Evolutionary conservation across 2,888 invertebrate species (phyloP).

Genomic region (Dione juno): DNA sequence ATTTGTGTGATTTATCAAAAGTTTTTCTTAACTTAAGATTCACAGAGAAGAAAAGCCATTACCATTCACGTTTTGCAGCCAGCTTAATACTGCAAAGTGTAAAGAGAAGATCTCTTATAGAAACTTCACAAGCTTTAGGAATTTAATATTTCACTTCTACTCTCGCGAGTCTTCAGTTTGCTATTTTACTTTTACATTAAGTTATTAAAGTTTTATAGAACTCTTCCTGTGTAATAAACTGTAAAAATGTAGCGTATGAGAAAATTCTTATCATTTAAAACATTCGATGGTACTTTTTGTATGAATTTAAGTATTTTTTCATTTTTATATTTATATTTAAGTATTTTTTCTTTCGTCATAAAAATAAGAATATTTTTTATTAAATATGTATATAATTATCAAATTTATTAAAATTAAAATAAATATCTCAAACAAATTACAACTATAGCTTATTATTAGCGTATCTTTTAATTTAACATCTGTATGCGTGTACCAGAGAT

Average conservation of each 20-base stretch:
- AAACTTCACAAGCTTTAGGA: conserved; percentile 34
- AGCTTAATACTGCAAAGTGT: conserved; percentile 30
- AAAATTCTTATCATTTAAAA: not conserved
- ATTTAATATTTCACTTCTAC: conserved; percentile 41
- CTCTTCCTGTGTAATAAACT: not conserved
- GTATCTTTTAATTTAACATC: too few species aligned
- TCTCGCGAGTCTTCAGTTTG: conserved; percentile 28
- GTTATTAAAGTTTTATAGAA: conserved; percentile 21
- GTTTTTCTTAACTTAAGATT: not conserved
- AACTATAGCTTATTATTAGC: too few species aligned
- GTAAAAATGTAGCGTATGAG: not conserved
- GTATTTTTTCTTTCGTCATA: too few species aligned
- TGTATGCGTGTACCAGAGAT: too few species aligned
- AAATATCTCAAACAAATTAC: too few species aligned
- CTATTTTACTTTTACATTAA: conserved; percentile 29
- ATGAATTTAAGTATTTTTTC: too few species aligned
- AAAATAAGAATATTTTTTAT: too few species aligned
- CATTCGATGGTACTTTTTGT: not conserved
- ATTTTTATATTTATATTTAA: too few species aligned
- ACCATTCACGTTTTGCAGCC: conserved; percentile 24
- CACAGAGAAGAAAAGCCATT: conserved; percentile 6
- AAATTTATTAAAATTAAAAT: too few species aligned
- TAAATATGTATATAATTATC: too few species aligned
- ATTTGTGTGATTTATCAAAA: not conserved
- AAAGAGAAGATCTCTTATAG: conserved; percentile 31